These are phyloP conservation scores for Drosophila parthenogenetica DNA, from an alignment of 2,888 invertebrate species.

Conservation along the genomic window DNA sequence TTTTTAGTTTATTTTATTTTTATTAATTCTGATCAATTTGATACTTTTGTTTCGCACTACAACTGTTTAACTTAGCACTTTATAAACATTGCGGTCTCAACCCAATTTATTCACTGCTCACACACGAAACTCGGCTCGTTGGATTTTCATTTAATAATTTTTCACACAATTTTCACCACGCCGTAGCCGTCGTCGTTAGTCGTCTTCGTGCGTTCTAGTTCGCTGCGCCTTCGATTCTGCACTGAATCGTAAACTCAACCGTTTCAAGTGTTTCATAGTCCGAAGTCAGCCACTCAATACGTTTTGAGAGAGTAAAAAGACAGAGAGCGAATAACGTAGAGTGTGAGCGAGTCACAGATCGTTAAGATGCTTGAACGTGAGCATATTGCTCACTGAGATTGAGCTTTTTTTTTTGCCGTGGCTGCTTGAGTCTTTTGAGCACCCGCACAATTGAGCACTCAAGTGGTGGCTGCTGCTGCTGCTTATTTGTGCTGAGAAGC, in stretches of 20 bases:
- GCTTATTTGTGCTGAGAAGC: conserved; percentile 19
- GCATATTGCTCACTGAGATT: conserved; percentile 26
- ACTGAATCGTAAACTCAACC: conserved; percentile 79
- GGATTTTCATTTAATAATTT: conserved; percentile 42
- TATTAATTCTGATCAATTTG: conserved; percentile 1
- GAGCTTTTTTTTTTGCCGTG: conserved; percentile 38
- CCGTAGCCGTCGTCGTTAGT: conserved; percentile 29
- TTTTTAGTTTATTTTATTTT: conserved; percentile 4
- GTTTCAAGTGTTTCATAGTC: conserved; percentile 76
- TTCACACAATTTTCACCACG: conserved; percentile 46
- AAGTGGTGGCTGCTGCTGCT: conserved; percentile 14
- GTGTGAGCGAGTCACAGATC: conserved; percentile 19
- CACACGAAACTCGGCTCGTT: conserved; percentile 30
- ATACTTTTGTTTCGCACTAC: conserved; percentile 2
- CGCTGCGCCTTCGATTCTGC: conserved; percentile 78
- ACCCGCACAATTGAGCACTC: conserved; percentile 40
- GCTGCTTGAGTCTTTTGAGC: conserved; percentile 46
- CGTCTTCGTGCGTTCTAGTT: conserved; percentile 63
- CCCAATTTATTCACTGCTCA: conserved; percentile 39
- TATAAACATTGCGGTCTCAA: conserved; percentile 20
- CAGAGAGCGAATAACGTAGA: background rate
- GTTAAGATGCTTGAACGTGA: conserved; percentile 14
- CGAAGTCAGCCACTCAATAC: conserved; percentile 49
- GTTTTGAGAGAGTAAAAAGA: conserved; percentile 11
- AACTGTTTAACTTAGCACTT: conserved; percentile 38